These are phyloP conservation scores for Vombatus ursinus DNA, from an alignment of 2,113 vertebrate genomes.

Conservation along the genomic window DNA sequence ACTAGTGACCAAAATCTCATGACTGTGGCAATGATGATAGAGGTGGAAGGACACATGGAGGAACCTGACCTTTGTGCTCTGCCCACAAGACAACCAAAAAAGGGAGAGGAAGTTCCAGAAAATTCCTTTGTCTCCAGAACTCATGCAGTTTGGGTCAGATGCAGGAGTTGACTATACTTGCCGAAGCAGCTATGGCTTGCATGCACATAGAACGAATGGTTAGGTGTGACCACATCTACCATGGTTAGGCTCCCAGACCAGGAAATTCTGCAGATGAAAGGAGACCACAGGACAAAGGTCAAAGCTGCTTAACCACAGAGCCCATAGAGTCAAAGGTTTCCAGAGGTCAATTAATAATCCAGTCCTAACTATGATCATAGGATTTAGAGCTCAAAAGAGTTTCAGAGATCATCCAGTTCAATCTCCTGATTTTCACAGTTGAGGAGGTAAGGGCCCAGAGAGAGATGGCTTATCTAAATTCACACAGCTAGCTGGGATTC, in stretches of 20 bases:
- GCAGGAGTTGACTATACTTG: not conserved
- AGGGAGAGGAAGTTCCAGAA: not conserved
- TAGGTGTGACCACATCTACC: slow-evolving; percentile 20
- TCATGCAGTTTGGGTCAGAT: not conserved
- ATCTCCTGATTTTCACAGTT: not conserved
- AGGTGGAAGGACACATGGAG: not conserved
- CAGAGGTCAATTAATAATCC: not conserved
- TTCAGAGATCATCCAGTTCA: not conserved
- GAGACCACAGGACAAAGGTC: not conserved
- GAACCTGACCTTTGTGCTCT: not conserved
- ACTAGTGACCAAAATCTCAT: not conserved
- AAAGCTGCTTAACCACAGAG: not conserved
- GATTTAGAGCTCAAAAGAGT: not conserved
- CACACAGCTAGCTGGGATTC: not conserved
- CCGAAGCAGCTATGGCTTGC: not conserved
- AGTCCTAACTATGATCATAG: not conserved
- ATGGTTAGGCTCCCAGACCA: slow-evolving; percentile 8
- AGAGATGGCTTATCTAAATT: not conserved
- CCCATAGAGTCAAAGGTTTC: not conserved
- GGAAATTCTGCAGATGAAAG: not conserved
- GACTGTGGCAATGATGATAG: not conserved
- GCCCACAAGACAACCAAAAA: not conserved
- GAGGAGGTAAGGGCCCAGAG: not conserved
- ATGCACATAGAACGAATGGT: slow-evolving; percentile 14
- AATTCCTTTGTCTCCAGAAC: not conserved